Conservation (phyloP, 2,888 invertebrate genomes). For the Pammene aurita region DNA sequence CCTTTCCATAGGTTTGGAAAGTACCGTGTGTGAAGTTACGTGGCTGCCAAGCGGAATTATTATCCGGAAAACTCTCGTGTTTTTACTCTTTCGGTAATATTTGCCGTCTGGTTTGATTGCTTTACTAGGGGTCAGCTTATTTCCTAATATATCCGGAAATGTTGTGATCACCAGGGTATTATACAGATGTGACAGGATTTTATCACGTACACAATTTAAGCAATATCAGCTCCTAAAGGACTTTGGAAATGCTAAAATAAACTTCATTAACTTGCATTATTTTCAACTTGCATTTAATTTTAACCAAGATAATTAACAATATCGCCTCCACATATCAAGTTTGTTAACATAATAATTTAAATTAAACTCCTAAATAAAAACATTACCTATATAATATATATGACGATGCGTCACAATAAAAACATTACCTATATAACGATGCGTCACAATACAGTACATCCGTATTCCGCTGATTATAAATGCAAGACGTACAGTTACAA, state of each 20-base stretch:
- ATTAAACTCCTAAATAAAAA: too few species aligned
- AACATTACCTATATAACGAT: too few species aligned
- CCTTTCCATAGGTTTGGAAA: constrained; percentile 10
- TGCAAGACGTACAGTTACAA: constrained; percentile 17
- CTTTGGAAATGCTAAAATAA: too few species aligned
- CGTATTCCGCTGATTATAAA: constrained; percentile 13
- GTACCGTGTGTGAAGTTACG: not conserved
- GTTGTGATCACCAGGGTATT: too few species aligned
- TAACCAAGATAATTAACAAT: too few species aligned
- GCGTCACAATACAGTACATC: constrained; percentile 6
- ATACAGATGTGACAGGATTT: not conserved
- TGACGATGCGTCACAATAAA: not conserved
- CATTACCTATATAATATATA: too few species aligned
- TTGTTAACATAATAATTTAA: not conserved
- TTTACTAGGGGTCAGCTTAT: not conserved
- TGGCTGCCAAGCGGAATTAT: not conserved
- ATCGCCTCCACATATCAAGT: too few species aligned
- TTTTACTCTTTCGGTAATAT: not conserved
- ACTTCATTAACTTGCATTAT: too few species aligned
- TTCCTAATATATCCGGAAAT: not conserved
- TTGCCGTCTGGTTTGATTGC: not conserved
- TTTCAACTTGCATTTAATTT: too few species aligned
- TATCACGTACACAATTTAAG: too few species aligned
- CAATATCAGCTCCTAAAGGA: too few species aligned
- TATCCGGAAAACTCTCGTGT: not conserved